Evolutionary conservation across 2,797 vertebrate species (phyloP).

Genomic region (Betta splendens): DNA sequence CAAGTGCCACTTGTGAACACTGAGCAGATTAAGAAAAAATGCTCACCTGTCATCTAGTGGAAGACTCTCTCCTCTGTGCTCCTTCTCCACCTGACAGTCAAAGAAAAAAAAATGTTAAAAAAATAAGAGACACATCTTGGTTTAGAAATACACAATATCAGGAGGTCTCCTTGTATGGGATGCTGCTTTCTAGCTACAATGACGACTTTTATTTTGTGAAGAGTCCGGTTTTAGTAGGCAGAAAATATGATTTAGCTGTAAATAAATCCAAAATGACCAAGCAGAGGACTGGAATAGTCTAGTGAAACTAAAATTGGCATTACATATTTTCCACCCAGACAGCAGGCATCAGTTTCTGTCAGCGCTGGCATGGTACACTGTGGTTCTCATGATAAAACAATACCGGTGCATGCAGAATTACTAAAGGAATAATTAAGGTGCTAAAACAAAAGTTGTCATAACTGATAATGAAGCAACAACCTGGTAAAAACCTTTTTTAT

Average conservation of each 20-base stretch:
- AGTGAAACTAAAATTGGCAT: slow-evolving; percentile 36
- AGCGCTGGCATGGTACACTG: slow-evolving; percentile 9
- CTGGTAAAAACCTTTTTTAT: no score
- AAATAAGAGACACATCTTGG: not conserved
- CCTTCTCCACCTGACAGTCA: slow-evolving; percentile 86
- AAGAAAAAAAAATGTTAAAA: not conserved
- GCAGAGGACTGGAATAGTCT: slow-evolving; percentile 18
- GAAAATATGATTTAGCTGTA: slow-evolving; percentile 24
- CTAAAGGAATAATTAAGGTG: slow-evolving; percentile 5
- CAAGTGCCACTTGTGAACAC: slow-evolving; percentile 26
- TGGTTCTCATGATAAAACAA: slow-evolving; percentile 25
- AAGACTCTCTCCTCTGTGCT: slow-evolving; percentile 87
- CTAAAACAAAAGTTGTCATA: not conserved
- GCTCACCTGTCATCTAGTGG: slow-evolving; percentile 89
- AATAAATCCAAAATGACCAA: slow-evolving; percentile 26
- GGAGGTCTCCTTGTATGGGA: not conserved
- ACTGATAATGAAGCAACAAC: not conserved
- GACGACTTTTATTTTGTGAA: slow-evolving; percentile 2
- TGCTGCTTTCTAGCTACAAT: slow-evolving; percentile 12
- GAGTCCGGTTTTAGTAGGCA: slow-evolving; percentile 18
- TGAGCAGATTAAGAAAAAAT: slow-evolving; percentile 7
- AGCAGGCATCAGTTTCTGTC: slow-evolving; percentile 22
- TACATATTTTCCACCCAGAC: slow-evolving; percentile 37
- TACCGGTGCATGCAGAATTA: not conserved
- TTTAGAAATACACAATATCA: slow-evolving; percentile 7